Evolutionary conservation across 1,140 invertebrate genomes (phyloP), one percentile per base, ranked within the genome.

Genomic region (Vanessa atalanta): DNA sequence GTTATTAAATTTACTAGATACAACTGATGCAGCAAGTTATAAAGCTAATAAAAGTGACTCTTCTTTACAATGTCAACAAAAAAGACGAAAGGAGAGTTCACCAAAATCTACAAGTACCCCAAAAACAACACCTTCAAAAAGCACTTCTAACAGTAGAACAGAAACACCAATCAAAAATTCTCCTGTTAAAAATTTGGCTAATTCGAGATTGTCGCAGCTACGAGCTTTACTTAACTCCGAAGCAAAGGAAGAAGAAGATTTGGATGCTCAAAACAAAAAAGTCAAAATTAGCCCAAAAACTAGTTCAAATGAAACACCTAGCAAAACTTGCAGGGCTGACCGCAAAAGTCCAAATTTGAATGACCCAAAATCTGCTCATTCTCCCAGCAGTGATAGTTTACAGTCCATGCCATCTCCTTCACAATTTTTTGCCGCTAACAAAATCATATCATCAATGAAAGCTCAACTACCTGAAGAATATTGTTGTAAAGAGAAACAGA

Each of bases 381-480:
- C 88, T 8, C 87, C 87, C 1, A 87, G 79, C 67, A 88, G 79
- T 70, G 90, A 90, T 12, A 90, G 83, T 51, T 72, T 86, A 64
- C 86, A 88, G 12, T 88, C 85, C 0, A 83, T 81, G 13, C 83
- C 85, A 60, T 89, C 88, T 57, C 87, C 90, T n/a, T 91, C 90
- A 63, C 90, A 92, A 51, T 92, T 92, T 75, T 86, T 91, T 74
- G 85, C 89, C 6, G 90, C 90, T 26, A 92, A 89, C 67, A 92
- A 92, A 84, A 91, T 92, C n/a, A 88, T 92, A 72, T 87, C 85
- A 15, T 87, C 90, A 6, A 92, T 92, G 88, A 92, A 91, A 73
- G 90, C 90, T 20, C 90, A 91, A 50, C 74, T 92, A 51, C 86
- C 88, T 43, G 90, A 92, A 66, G 83, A 92, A 65, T 91, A 85